These are phyloP conservation scores for Panzeria rudis DNA, from an alignment of 2,888 invertebrate species.

Conservation along the genomic window DNA sequence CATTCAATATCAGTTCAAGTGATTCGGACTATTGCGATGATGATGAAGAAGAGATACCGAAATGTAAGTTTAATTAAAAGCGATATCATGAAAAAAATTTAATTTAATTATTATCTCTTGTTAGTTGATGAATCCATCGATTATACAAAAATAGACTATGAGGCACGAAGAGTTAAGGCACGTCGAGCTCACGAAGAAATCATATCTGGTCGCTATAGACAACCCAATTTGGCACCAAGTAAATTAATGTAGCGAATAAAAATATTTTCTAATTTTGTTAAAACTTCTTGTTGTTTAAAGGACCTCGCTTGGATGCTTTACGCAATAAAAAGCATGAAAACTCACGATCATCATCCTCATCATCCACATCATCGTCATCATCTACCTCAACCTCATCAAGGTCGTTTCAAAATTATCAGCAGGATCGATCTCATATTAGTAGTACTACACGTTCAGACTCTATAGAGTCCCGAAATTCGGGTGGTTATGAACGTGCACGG, in stretches of 20 bases:
- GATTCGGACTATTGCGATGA: constrained; percentile 83
- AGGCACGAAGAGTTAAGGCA: constrained; percentile 83
- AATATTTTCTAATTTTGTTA: not conserved
- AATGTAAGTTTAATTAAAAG: constrained; percentile 76
- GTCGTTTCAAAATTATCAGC: constrained; percentile 74
- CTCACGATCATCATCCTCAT: constrained; percentile 74
- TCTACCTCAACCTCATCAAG: constrained; percentile 78
- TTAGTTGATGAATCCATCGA: constrained; percentile 83
- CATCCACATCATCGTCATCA: constrained; percentile 78
- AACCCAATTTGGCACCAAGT: constrained; percentile 83
- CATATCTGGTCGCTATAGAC: constrained; percentile 83
- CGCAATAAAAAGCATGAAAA: constrained; percentile 72
- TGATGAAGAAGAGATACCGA: constrained; percentile 82
- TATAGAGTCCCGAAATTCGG: constrained; percentile 80
- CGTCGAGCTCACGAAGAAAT: constrained; percentile 83
- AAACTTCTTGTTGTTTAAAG: constrained; percentile 61
- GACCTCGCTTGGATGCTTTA: constrained; percentile 74
- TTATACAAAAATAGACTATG: constrained; percentile 83
- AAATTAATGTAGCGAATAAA: constrained; percentile 41
- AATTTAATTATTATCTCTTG: not conserved
- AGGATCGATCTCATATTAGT: constrained; percentile 77
- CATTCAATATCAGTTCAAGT: constrained; percentile 82
- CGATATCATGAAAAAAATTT: too few relatives aligned
- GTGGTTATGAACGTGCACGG: constrained; percentile 79
- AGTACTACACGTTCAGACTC: constrained; percentile 82